phyloP scores from a whole-genome alignment of 2,888 invertebrate genomes.

The Thysanoteuthis rhombus region DNA sequence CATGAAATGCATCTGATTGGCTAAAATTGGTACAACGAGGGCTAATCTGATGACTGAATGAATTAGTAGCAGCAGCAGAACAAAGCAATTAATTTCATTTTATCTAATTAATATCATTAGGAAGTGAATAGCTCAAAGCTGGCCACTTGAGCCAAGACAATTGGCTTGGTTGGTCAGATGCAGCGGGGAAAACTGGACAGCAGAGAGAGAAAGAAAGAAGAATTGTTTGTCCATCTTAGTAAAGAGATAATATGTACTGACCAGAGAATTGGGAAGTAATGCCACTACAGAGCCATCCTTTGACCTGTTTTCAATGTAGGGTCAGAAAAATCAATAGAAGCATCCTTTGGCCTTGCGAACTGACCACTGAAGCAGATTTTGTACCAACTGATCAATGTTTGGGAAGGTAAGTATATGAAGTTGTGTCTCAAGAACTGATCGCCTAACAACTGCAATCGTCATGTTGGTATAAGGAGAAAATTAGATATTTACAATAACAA shows the following conservation, averaged over 20 bases:
- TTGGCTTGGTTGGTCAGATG: neutral
- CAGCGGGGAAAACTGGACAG: neutral
- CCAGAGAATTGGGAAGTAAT: constrained; percentile 12
- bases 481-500: neutral
- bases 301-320: neutral
- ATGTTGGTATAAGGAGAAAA: neutral
- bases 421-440: neutral
- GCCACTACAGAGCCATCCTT: neutral
- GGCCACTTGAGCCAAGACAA: neutral
- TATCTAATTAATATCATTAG: neutral
- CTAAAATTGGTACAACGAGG: neutral
- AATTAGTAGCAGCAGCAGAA: neutral
- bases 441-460: neutral
- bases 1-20: no score
- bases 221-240: neutral
- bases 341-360: neutral
- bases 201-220: neutral
- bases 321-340: neutral
- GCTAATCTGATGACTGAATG: neutral
- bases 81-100: constrained; percentile 12
- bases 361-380: neutral
- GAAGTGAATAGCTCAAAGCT: neutral
- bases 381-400: neutral
- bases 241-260: neutral
- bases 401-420: neutral